Evolutionary conservation across 1,140 invertebrate genomes (phyloP), one percentile per base, ranked within the genome.

Genomic region (Harlomillsia oculata): DNA sequence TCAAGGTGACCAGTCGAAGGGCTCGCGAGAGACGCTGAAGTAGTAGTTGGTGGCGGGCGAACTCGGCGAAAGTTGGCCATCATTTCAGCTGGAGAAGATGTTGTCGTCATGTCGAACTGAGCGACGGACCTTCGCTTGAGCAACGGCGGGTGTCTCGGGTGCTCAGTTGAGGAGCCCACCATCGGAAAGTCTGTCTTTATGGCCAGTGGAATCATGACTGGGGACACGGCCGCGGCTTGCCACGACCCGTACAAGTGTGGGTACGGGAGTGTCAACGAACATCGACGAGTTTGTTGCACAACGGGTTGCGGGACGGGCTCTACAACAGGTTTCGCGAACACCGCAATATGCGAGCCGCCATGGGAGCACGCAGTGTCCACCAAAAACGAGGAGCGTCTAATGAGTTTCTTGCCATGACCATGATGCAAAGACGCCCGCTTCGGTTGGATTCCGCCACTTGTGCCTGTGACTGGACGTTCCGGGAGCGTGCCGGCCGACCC

Each of bases 241-340:
- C 69, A 70, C 9, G 68, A 69, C 32, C 69, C 69, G 58, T 70
- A 70, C 26, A 70, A 60, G 37, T 63, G 67, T 11, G 69, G 67
- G 43, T 69, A 70, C 14, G 69, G 69, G 34, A 68, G 62, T 2
- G 69, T 69, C 6, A 70, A 54, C 9, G 68, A 69, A 39, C 69
- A 70, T 13, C 69, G 63, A 8, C 69, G 61, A 9, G 66, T 68
- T 23, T 63, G 57, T 25, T 56, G 40, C 3, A 63, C 53, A 3
- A 56, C 50, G 3, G 46, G 67, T 43, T 59, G 67, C 26, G 62
- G 59, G 1, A 64, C 53, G 1, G 62, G 62, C 34, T 64, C 62
- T 5, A 29, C 40, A n/a, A n/a, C n/a, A 1, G 62, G 58, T 32
- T 61, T 64, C 1, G 61, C 57, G 16, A 63, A 53, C 18, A 57